phyloP scores from a whole-genome alignment of 2,797 vertebrate species.

The Xyrichtys novacula region DNA sequence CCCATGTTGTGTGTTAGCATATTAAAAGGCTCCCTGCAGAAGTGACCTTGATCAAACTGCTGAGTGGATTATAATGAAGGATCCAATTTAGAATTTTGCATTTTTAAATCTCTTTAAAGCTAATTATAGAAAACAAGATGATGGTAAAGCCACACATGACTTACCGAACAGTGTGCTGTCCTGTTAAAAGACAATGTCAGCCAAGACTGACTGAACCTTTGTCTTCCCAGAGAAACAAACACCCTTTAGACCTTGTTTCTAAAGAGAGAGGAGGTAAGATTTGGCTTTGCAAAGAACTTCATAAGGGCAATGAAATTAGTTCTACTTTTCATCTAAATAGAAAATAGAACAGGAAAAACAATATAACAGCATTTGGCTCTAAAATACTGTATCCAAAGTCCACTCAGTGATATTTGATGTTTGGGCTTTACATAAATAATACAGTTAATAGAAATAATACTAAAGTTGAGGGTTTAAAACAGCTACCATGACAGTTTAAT shows the following conservation, averaged over 20 bases:
- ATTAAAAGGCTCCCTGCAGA: neutral
- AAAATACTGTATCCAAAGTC: neutral
- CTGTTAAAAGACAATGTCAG: conserved; percentile 6
- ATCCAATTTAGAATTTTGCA: conserved; percentile 4
- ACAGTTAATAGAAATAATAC: neutral
- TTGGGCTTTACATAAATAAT: neutral
- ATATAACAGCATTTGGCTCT: neutral
- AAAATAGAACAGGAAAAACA: neutral
- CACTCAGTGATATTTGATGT: neutral
- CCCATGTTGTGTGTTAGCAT: neutral
- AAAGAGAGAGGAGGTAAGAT: neutral
- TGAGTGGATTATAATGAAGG: conserved; percentile 17
- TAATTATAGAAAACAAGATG: neutral
- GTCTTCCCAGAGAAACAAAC: conserved; percentile 8
- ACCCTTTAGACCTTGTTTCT: conserved; percentile 11
- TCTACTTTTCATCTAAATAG: too few species aligned
- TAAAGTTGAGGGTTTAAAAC: neutral
- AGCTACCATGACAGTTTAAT: neutral
- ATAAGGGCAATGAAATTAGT: neutral
- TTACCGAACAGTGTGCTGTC: neutral
- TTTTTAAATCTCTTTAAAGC: neutral
- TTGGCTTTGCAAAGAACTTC: conserved; percentile 9
- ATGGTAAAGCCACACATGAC: neutral
- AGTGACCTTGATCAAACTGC: conserved; percentile 15
- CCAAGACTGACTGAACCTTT: conserved; percentile 11